Conservation (phyloP, 2,113 vertebrate species). For the Cephalopholis sonnerati region DNA sequence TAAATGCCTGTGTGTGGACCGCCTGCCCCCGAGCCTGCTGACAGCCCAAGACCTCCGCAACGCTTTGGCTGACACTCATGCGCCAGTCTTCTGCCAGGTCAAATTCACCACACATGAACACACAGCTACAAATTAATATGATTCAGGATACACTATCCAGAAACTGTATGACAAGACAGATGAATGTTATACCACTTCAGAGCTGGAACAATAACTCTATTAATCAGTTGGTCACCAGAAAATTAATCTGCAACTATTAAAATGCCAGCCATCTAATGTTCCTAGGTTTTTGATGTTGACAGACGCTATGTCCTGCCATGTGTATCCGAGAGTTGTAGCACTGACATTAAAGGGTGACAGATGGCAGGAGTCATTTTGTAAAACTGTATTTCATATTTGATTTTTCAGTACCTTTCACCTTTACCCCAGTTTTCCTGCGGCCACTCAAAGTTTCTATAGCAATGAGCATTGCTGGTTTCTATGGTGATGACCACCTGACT, state of each 20-base stretch:
- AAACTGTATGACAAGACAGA: not conserved
- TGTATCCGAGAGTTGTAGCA: not conserved
- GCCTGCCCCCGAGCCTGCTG: constrained; percentile 85
- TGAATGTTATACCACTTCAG: not conserved
- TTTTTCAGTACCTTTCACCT: constrained; percentile 62
- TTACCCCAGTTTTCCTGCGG: constrained; percentile 72
- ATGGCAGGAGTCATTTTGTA: not conserved
- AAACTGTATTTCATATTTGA: constrained; percentile 12
- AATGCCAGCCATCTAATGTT: not conserved
- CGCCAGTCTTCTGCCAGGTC: constrained; percentile 93
- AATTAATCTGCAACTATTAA: not conserved
- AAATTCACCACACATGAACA: not conserved
- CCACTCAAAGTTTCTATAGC: constrained; percentile 73
- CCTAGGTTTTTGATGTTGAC: not conserved
- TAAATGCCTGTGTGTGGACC: constrained; percentile 91
- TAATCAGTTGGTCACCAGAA: not conserved
- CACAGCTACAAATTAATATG: not conserved
- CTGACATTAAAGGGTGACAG: not conserved
- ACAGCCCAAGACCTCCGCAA: constrained; percentile 85
- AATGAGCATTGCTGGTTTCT: constrained; percentile 74
- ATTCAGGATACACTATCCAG: not conserved
- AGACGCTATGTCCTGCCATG: not conserved
- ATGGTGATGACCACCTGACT: constrained; percentile 80
- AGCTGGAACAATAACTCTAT: not conserved
- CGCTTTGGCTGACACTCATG: constrained; percentile 81